Evolutionary conservation across 1,140 invertebrate species (phyloP).

Genomic region (Littorina saxatilis): DNA sequence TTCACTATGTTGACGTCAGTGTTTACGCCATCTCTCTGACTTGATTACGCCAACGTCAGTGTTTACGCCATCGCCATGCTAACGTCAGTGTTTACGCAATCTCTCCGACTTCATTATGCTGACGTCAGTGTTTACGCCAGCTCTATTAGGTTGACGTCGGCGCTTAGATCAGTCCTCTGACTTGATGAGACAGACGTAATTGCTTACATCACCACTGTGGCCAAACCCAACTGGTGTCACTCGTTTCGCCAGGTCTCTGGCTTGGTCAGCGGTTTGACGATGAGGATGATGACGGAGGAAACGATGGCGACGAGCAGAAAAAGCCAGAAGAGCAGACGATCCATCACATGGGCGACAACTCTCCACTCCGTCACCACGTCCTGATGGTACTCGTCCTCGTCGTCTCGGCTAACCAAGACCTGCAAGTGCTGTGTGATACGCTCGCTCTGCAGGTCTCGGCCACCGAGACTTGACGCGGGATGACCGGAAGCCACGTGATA

Average conservation of each 20-base stretch:
- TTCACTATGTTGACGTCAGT: too few relatives aligned
- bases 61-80: too few relatives aligned
- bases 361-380: slow-evolving; percentile 89
- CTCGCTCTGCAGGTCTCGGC: slow-evolving; percentile 44
- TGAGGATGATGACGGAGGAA: slow-evolving; percentile 94
- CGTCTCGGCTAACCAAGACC: slow-evolving; percentile 59
- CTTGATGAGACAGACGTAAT: too few relatives aligned
- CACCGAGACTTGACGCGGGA: background rate
- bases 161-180: too few relatives aligned
- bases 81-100: too few relatives aligned
- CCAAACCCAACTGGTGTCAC: background rate
- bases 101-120: too few relatives aligned
- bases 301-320: slow-evolving; percentile 98
- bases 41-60: too few relatives aligned
- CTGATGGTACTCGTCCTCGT: slow-evolving; percentile 60
- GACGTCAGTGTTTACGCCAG: too few relatives aligned
- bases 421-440: slow-evolving; percentile 60
- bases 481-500: background rate
- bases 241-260: slow-evolving; percentile 39
- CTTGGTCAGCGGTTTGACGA: slow-evolving; percentile 89
- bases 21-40: too few relatives aligned
- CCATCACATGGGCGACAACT: slow-evolving; percentile 99
- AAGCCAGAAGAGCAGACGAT: slow-evolving; percentile 96
- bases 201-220: too few relatives aligned
- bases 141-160: too few relatives aligned